A percentile compares a stretch with the other conserved stretches of the same genome.
These are phyloP conservation scores for Xiphophorus couchianus DNA, from an alignment of 2,113 vertebrate species.

Conservation along the genomic window DNA sequence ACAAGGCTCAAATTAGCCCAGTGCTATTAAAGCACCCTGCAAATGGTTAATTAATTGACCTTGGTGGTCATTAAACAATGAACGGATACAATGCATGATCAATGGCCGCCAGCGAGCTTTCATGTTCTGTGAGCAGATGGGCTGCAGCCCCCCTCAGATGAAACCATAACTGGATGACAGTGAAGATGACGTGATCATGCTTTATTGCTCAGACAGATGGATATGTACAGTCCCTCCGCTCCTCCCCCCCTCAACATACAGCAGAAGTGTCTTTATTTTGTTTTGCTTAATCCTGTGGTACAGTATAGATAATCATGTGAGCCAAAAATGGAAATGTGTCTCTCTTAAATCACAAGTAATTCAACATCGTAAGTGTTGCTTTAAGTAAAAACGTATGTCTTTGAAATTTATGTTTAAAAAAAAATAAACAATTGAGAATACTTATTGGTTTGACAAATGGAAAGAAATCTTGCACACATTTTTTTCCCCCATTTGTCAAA, in stretches of 20 bases:
- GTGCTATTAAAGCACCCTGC: conserved; percentile 70
- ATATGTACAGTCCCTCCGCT: conserved; percentile 40
- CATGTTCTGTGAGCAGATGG: conserved; percentile 66
- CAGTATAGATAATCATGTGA: not conserved
- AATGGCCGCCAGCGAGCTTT: conserved; percentile 69
- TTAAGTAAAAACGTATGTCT: not conserved
- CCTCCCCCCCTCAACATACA: not conserved
- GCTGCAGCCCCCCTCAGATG: conserved; percentile 62
- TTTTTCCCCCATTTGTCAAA: no score
- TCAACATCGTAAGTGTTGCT: no score
- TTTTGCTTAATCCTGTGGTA: not conserved
- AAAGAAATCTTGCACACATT: no score
- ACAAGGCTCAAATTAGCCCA: conserved; percentile 70
- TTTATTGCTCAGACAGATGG: conserved; percentile 71
- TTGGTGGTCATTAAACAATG: conserved; percentile 75
- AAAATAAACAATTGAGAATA: no score
- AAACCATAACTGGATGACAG: conserved; percentile 64
- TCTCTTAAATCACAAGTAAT: not conserved
- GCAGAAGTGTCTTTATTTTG: no score
- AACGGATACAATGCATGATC: conserved; percentile 71
- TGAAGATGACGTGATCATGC: conserved; percentile 50
- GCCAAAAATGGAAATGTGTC: not conserved
- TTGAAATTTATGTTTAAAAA: no score
- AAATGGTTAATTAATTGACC: conserved; percentile 72
- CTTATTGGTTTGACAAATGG: no score